Conservation (phyloP, 2,797 vertebrate species). For the Trichosurus vulpecula region DNA sequence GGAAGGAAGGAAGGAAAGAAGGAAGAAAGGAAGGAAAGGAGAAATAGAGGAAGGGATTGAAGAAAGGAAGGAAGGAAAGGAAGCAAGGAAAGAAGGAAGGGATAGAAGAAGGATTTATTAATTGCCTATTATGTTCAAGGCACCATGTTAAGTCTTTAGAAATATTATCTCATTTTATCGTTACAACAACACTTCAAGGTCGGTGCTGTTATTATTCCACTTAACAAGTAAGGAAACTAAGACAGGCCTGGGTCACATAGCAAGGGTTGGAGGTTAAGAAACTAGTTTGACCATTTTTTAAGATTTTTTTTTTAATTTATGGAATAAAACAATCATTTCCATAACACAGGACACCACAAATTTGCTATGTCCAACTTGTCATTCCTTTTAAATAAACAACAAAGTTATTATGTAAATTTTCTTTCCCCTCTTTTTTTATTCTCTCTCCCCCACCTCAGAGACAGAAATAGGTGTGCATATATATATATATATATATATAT, state of each 20-base stretch:
- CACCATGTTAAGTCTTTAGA: neutral
- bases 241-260: neutral
- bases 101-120: neutral
- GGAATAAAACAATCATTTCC: too few relatives aligned
- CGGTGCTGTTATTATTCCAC: neutral
- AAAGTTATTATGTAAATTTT: too few relatives aligned
- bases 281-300: neutral
- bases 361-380: too few relatives aligned
- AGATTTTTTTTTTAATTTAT: too few relatives aligned
- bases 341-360: too few relatives aligned
- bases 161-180: neutral
- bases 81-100: too few relatives aligned
- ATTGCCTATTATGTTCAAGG: neutral
- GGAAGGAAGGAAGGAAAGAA: neutral
- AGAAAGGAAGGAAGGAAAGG: neutral
- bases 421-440: too few relatives aligned
- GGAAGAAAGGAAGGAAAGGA: neutral
- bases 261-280: neutral
- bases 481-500: too few relatives aligned
- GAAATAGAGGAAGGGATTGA: too few relatives aligned
- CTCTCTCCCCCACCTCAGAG: too few relatives aligned
- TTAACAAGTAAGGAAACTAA: neutral
- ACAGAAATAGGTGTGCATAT: too few relatives aligned
- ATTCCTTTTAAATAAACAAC: too few relatives aligned
- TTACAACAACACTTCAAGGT: neutral